These are phyloP conservation scores for Hypomecis punctinalis DNA, from an alignment of 2,888 invertebrate species.

Conservation along the genomic window DNA sequence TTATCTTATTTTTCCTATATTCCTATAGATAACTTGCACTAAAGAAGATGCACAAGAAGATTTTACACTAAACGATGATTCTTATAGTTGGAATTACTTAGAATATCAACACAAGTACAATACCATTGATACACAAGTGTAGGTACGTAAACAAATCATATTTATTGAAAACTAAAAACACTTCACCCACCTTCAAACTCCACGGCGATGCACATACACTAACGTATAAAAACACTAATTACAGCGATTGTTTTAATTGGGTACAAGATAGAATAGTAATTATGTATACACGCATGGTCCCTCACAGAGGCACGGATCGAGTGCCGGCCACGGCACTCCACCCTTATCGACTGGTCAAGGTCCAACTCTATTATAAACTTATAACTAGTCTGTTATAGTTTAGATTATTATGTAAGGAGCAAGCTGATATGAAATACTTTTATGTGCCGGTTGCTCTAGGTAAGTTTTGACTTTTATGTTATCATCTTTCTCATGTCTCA, in stretches of 20 bases:
- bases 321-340: slow-evolving; percentile 14
- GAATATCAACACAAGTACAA: no score
- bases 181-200: slow-evolving; percentile 32
- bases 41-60: no score
- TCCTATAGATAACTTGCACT: no score
- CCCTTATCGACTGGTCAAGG: slow-evolving; percentile 35
- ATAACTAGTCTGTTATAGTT: slow-evolving; percentile 14
- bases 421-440: slow-evolving; percentile 10
- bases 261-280: not conserved
- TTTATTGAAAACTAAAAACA: slow-evolving; percentile 19
- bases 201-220: slow-evolving; percentile 10
- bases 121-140: not conserved
- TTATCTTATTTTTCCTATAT: no score
- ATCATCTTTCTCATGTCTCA: no score
- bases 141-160: slow-evolving; percentile 1
- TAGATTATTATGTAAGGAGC: slow-evolving; percentile 24
- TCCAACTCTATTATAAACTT: slow-evolving; percentile 23
- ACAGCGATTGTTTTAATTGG: not conserved
- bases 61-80: no score
- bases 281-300: slow-evolving; percentile 16
- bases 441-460: slow-evolving; percentile 6
- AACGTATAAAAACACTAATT: not conserved
- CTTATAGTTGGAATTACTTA: no score
- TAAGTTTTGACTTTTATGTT: not conserved
- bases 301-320: slow-evolving; percentile 10